Percentiles rank a stretch among this genome's conserved stretches.
Evolutionary conservation across 1,140 invertebrate genomes (phyloP).

Genomic region (Drosophila sechellia): DNA sequence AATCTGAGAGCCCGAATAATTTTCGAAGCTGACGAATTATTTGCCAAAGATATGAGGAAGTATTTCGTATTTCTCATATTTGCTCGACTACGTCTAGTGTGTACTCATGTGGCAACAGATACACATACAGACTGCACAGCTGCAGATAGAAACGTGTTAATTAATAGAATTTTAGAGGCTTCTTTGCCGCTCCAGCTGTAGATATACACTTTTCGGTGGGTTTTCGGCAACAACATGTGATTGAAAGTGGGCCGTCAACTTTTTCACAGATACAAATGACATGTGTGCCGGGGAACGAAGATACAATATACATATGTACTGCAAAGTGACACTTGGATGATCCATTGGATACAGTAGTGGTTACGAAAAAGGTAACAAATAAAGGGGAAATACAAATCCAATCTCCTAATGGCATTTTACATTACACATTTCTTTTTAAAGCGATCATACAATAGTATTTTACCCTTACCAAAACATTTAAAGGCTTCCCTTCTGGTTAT

Average conservation of each 20-base stretch:
- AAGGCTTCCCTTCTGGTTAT: not conserved
- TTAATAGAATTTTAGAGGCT: slow-evolving; percentile 38
- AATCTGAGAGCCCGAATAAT: slow-evolving; percentile 19
- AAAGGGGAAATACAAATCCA: slow-evolving; percentile 4
- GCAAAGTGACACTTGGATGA: slow-evolving; percentile 11
- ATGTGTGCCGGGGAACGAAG: slow-evolving; percentile 17
- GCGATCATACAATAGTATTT: too few species aligned
- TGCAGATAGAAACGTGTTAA: slow-evolving; percentile 39
- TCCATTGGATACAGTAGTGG: not conserved
- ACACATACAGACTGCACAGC: slow-evolving; percentile 22
- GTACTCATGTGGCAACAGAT: slow-evolving; percentile 3
- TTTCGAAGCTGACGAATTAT: slow-evolving; percentile 38
- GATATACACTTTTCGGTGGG: slow-evolving; percentile 12
- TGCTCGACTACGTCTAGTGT: slow-evolving; percentile 19
- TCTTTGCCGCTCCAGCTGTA: slow-evolving; percentile 6
- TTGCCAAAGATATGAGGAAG: slow-evolving; percentile 57
- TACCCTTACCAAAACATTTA: too few species aligned
- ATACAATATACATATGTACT: not conserved
- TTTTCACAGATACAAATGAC: slow-evolving; percentile 4
- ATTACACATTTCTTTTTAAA: not conserved
- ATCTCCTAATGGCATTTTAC: not conserved
- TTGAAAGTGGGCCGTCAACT: slow-evolving; percentile 1
- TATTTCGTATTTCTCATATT: slow-evolving; percentile 40
- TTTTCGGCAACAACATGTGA: slow-evolving; percentile 12
- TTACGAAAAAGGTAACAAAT: not conserved